phyloP scores from a whole-genome alignment of 1,140 invertebrate species.

The Pantala flavescens region DNA sequence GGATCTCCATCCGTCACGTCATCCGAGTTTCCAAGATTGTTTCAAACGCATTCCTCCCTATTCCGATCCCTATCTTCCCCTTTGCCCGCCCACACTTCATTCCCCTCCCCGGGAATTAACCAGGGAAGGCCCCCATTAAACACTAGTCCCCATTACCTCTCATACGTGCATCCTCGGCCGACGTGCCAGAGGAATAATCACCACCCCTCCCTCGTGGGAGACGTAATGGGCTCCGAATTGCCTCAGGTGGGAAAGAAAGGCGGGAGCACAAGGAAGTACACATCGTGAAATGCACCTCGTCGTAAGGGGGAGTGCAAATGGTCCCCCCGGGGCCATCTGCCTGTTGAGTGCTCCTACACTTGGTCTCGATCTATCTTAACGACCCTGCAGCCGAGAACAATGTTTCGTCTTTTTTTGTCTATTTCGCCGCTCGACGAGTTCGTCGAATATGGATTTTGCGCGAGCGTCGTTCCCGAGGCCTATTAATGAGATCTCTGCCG shows the following conservation, averaged over 20 bases:
- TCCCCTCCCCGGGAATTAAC: neutral
- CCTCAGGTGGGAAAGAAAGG: neutral
- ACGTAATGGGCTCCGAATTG: neutral
- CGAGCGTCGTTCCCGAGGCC: too few relatives aligned
- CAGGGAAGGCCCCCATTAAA: neutral
- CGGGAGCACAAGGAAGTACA: neutral
- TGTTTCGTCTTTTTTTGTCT: neutral
- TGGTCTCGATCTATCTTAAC: constrained; percentile 5
- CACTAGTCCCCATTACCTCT: neutral
- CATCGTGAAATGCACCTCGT: neutral
- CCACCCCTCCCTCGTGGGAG: neutral
- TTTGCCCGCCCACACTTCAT: neutral
- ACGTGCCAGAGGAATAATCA: neutral
- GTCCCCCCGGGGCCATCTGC: neutral
- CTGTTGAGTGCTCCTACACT: neutral
- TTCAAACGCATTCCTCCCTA: neutral
- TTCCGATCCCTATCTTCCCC: neutral
- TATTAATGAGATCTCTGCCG: too few relatives aligned
- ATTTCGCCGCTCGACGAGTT: too few relatives aligned
- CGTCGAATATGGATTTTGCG: too few relatives aligned
- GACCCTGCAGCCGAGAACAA: neutral
- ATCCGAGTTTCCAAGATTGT: too few relatives aligned
- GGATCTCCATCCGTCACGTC: too few relatives aligned
- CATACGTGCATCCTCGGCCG: neutral
- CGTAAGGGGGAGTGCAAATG: neutral